A percentile compares a stretch with the other conserved stretches of the same genome.
phyloP scores from a whole-genome alignment of 2,797 vertebrate genomes.

The Nothura maculosa region DNA sequence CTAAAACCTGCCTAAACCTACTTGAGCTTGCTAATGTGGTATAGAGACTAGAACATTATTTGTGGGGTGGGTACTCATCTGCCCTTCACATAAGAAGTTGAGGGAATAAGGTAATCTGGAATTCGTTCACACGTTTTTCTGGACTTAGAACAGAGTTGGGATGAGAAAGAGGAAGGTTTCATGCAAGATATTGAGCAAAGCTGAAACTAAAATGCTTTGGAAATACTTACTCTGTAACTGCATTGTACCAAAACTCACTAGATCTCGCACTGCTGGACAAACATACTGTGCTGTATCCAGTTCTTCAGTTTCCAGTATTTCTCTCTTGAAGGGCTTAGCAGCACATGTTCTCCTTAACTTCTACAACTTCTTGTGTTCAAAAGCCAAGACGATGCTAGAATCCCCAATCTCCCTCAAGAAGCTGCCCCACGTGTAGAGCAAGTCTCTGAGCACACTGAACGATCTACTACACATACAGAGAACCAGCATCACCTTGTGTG shows the following conservation, averaged over 20 bases:
- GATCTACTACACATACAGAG: not conserved
- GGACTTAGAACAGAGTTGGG: not conserved
- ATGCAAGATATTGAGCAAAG: not conserved
- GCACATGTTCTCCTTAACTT: accelerated
- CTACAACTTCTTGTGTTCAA: not conserved
- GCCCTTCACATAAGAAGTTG: not conserved
- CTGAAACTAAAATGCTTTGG: not conserved
- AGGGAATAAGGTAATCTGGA: not conserved
- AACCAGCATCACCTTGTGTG: not conserved
- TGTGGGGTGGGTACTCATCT: no score
- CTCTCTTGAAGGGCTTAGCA: not conserved
- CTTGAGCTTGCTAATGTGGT: not conserved
- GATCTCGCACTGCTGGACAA: not conserved
- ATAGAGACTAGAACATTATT: not conserved
- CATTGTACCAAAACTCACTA: not conserved
- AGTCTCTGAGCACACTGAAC: not conserved
- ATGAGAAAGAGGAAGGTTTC: not conserved
- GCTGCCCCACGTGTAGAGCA: not conserved
- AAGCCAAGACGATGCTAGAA: not conserved
- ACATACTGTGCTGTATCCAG: not conserved
- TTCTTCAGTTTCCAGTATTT: not conserved
- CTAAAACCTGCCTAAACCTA: not conserved
- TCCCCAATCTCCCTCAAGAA: accelerated
- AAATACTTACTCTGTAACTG: not conserved
- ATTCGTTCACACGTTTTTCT: not conserved